A percentile compares a stretch with the other conserved stretches of the same genome.
Conservation (phyloP, 2,888 invertebrate genomes). For the Villa cingulata region DNA sequence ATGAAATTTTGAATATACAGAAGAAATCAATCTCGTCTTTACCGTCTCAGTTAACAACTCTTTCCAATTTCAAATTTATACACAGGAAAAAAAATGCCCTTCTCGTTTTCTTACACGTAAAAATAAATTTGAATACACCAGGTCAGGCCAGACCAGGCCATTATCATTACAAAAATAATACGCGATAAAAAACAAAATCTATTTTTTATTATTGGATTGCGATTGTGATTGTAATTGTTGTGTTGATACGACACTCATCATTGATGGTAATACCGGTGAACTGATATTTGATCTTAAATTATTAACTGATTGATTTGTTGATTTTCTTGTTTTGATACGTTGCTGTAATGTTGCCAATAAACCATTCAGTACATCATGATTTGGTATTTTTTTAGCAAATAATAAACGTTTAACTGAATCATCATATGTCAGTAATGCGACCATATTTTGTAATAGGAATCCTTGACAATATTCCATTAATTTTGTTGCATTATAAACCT, state of each 20-base stretch:
- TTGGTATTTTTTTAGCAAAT: slow-evolving; percentile 78
- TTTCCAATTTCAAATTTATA: too few species aligned
- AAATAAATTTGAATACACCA: too few species aligned
- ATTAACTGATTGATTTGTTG: slow-evolving; percentile 4
- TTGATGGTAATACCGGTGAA: slow-evolving; percentile 3
- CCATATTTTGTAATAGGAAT: slow-evolving; percentile 82
- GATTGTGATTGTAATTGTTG: too few species aligned
- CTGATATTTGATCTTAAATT: slow-evolving; percentile 9
- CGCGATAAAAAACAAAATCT: too few species aligned
- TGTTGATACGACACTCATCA: background rate
- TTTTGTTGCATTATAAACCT: slow-evolving; percentile 80
- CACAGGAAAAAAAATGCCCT: too few species aligned
- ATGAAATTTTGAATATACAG: too few species aligned
- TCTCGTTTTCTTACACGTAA: too few species aligned
- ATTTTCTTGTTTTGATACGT: slow-evolving; percentile 54
- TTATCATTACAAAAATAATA: too few species aligned
- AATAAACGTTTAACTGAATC: slow-evolving; percentile 77
- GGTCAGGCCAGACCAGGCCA: too few species aligned
- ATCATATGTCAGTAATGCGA: slow-evolving; percentile 81
- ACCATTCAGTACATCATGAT: slow-evolving; percentile 77
- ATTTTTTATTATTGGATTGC: too few species aligned
- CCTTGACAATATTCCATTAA: slow-evolving; percentile 82
- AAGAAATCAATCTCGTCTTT: too few species aligned
- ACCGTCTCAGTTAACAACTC: too few species aligned
- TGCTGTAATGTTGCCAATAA: slow-evolving; percentile 67